Conservation (phyloP, 2,113 vertebrate species). For the Cariama cristata region DNA sequence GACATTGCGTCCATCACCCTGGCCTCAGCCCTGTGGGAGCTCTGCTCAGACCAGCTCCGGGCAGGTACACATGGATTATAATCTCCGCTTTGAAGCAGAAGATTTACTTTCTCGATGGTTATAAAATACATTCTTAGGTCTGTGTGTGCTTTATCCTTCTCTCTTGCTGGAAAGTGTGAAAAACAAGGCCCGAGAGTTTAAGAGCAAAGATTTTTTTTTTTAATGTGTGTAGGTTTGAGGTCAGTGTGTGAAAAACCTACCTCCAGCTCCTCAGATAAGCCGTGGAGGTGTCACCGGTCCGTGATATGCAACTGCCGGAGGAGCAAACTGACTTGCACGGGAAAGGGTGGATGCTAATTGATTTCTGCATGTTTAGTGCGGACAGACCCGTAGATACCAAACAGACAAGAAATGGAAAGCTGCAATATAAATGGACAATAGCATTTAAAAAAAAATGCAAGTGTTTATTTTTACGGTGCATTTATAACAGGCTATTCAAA, state of each 20-base stretch:
- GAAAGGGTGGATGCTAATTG: not conserved
- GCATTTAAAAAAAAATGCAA: not conserved
- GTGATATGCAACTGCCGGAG: not conserved
- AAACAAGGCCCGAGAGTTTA: not conserved
- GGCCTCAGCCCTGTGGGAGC: not conserved
- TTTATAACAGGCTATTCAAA: not conserved
- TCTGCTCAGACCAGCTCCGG: not conserved
- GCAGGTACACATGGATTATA: not conserved
- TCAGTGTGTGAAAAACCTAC: not conserved
- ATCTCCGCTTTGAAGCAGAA: not conserved
- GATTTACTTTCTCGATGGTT: not conserved
- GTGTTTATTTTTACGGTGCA: not conserved
- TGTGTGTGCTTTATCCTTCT: not conserved
- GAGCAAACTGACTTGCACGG: not conserved
- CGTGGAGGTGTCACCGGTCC: not conserved
- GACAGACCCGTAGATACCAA: not conserved
- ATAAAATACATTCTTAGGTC: not conserved
- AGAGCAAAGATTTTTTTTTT: not conserved
- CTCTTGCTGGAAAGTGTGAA: not conserved
- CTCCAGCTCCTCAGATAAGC: not conserved
- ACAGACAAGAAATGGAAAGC: not conserved
- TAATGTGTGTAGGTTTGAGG: not conserved
- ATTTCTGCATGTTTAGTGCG: not conserved
- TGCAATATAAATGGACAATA: not conserved
- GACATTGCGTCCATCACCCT: not conserved